Base-by-base conservation (phyloP, 2,888 invertebrate species). In the Strigamia transsilvanica region DNA sequence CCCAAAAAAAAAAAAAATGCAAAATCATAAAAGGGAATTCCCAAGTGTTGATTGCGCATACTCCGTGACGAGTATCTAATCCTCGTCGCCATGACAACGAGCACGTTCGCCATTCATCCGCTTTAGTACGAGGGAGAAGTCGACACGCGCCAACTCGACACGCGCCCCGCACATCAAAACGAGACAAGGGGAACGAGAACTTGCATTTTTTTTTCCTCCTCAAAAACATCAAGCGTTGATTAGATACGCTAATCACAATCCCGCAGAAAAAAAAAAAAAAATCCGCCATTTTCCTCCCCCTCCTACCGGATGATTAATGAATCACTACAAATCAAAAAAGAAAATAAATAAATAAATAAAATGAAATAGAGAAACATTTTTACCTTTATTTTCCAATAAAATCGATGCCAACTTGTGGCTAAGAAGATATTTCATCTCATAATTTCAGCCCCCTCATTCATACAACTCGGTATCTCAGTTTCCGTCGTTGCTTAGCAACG, bases 41-140 rank as follows among this genome's bases (percentile, higher is more conserved):
- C 51, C 51, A 51, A 51, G 51, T 51, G 51, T 51, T 51, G 51
- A 51, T 51, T 51, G 51, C 51, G 51, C 51, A 51, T 51, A 51
- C 15, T 51, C 51, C 51, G 10, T 51, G 51, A 51, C 51, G 51
- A 51, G 51, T 51, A 6, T 13, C 3, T 51, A 51, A 51, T 51
- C 51, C 51, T 9, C 51, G 51, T 51, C 51, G 51, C 10, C 51
- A 51, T 51, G 51, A 51, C 51, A 10, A 51, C 51, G n/a, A 51
- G 51, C 51, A 51, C 51, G 51, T 51, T 51, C 51, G 51, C 51
- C 51, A 51, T 51, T 51, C 51, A 51, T n/a, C 51, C 15, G 13
- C 51, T 34, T 34, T 34, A 34, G 34, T 34, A 34, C 34, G 34
- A 34, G 34, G 34, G 34, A 34, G 34, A 34, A 34, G 34, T 34